These are phyloP conservation scores for Ischnus inquisitorius DNA, from an alignment of 2,888 invertebrate species.

Conservation along the genomic window DNA sequence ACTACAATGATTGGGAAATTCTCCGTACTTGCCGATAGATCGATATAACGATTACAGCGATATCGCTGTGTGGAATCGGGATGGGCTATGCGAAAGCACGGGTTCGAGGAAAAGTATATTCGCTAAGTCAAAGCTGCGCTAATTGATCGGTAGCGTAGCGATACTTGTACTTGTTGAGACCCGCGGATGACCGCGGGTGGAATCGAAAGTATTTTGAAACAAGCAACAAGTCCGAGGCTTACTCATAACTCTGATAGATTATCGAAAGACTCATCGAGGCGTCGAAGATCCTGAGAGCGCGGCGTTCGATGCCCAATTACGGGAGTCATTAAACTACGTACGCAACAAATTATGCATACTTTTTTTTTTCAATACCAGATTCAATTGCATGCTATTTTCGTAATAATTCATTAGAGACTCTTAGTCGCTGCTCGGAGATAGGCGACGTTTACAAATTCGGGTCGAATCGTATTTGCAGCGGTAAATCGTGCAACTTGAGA, in stretches of 20 bases:
- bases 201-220: neutral
- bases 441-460: neutral
- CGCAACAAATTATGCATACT: slow-evolving; percentile 1
- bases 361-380: neutral
- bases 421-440: neutral
- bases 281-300: neutral
- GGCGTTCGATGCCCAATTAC: slow-evolving; percentile 28
- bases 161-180: too few relatives aligned
- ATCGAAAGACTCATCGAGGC: neutral
- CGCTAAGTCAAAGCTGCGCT: too few relatives aligned
- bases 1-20: too few relatives aligned
- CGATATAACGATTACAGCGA: too few relatives aligned
- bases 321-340: slow-evolving; percentile 26
- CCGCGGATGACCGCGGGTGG: neutral
- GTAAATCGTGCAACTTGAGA: slow-evolving; percentile 16
- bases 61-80: too few relatives aligned
- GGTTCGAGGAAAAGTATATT: too few relatives aligned
- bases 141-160: too few relatives aligned
- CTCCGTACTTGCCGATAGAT: too few relatives aligned
- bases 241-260: neutral
- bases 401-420: neutral
- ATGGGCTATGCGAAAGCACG: too few relatives aligned
- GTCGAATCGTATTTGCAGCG: slow-evolving; percentile 29
- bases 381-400: slow-evolving; percentile 10
- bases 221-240: neutral